Base-by-base conservation (phyloP, 2,797 vertebrate species). In the Clarias platycephalus region DNA sequence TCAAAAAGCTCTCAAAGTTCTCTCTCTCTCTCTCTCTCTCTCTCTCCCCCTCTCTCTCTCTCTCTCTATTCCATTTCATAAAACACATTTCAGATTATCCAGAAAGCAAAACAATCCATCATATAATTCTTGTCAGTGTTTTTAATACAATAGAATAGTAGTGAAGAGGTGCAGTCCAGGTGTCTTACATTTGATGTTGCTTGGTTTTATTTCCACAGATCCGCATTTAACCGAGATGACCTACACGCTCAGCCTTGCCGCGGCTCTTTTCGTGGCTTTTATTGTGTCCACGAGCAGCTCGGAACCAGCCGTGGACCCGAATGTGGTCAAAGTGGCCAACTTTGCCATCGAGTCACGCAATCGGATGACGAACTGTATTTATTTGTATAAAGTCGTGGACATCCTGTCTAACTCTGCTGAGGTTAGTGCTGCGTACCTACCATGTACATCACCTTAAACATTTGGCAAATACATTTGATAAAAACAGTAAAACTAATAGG, bases 321-420 rank as follows among this genome's bases (percentile, higher is more conserved):
- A 87, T 12, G 84, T 89, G 0, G 53, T 86, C 15, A 66, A 81
- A 28, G 88, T 79, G 5, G 89, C 89, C 13, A 76, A 89, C 49
- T 89, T 88, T 71, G 90, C 88, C 78, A 82, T 91, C 12, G 37
- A 57, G 0, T 26, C 68, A 34, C 88, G 90, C 58, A 91, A 91
- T 77, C 80, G 37, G 31, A 85, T 74, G 80, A 86, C 28, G 0
- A 86, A 57, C 74, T 86, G 67, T 37, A 60, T 78, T 4, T 88
- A 84, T 2, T 88, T 87, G 6, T 88, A 85, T 86, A 91, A 86
- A 86, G 86, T 86, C 37, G 79, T 89, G 83, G 67, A 86, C 4
- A 44, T 90, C 77, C 5, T 87, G 8, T 85, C 86, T 4, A n/a
- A 86, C 31, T 28, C 68, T 12, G 68, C 70, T 62, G 71, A 88